phyloP scores from a whole-genome alignment of 2,888 invertebrate species.

The Eilema griseolum region DNA sequence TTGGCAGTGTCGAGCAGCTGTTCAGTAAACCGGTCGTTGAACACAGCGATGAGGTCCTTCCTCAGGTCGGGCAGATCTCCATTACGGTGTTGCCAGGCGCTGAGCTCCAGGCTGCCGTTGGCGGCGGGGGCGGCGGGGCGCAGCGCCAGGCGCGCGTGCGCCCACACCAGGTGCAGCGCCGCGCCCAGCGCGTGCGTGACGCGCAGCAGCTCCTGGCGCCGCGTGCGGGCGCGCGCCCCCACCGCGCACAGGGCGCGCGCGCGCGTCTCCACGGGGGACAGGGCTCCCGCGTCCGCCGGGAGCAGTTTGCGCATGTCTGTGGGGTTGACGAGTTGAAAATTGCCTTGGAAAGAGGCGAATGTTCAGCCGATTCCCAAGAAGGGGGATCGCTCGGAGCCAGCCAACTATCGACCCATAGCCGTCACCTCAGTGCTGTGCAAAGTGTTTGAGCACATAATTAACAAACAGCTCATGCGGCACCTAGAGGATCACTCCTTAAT shows the following conservation, averaged over 20 bases:
- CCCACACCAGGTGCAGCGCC: conserved; percentile 92
- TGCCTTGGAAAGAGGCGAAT: too few relatives aligned
- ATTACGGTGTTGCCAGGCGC: conserved; percentile 58
- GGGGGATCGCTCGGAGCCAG: too few relatives aligned
- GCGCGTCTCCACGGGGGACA: conserved; percentile 64
- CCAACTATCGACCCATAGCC: too few relatives aligned
- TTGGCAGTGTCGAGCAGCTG: conserved; percentile 90
- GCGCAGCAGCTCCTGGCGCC: conserved; percentile 87
- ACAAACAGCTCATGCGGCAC: too few relatives aligned
- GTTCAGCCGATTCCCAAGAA: too few relatives aligned
- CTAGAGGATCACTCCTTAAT: too few relatives aligned
- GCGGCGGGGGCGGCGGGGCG: conserved; percentile 54
- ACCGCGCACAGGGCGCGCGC: conserved; percentile 52
- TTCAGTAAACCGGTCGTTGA: conserved; percentile 93
- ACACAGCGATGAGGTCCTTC: conserved; percentile 90
- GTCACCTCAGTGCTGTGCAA: too few relatives aligned
- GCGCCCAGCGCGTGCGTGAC: conserved; percentile 90
- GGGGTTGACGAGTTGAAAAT: neutral
- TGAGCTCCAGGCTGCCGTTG: conserved; percentile 22
- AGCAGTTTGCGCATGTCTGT: conserved; percentile 86
- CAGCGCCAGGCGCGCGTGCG: conserved; percentile 91
- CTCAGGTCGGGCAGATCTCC: conserved; percentile 89
- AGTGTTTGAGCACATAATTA: too few relatives aligned
- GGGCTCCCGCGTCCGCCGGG: conserved; percentile 44
- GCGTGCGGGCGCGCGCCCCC: conserved; percentile 52